phyloP scores from a whole-genome alignment of 2,888 invertebrate species.

The Pocota personata region DNA sequence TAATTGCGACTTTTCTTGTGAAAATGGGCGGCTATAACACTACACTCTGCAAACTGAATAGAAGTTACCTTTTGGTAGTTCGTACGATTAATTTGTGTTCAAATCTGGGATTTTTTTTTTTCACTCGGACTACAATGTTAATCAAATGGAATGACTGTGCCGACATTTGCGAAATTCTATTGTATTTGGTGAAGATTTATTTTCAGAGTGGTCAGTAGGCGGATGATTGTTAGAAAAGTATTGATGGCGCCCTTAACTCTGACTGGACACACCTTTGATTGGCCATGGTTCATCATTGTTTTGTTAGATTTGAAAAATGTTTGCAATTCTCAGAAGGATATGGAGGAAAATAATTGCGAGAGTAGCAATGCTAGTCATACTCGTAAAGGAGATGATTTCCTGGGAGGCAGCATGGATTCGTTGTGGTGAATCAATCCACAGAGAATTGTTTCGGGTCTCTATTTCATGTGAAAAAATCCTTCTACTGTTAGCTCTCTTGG shows the following conservation, averaged over 20 bases:
- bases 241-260: slow-evolving; percentile 38
- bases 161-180: slow-evolving; percentile 12
- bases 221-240: neutral
- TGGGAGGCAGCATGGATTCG: too few relatives aligned
- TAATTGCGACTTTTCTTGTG: slow-evolving; percentile 68
- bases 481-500: too few relatives aligned
- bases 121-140: neutral
- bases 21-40: slow-evolving; percentile 57
- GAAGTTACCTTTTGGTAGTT: slow-evolving; percentile 9
- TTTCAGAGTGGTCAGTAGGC: slow-evolving; percentile 3
- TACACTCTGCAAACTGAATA: neutral
- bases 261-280: slow-evolving; percentile 10
- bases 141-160: slow-evolving; percentile 43
- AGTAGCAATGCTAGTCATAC: neutral
- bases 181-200: neutral
- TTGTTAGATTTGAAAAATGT: neutral
- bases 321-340: neutral
- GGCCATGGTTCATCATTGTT: neutral
- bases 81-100: slow-evolving; percentile 30
- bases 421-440: too few relatives aligned
- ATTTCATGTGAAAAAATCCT: too few relatives aligned
- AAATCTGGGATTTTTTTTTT: neutral
- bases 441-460: too few relatives aligned
- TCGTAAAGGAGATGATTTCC: too few relatives aligned
- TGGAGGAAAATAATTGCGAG: neutral